Percentiles rank a stretch among this genome's conserved stretches.
Conservation (phyloP, 2,113 vertebrate species). For the Oenanthe melanoleuca region DNA sequence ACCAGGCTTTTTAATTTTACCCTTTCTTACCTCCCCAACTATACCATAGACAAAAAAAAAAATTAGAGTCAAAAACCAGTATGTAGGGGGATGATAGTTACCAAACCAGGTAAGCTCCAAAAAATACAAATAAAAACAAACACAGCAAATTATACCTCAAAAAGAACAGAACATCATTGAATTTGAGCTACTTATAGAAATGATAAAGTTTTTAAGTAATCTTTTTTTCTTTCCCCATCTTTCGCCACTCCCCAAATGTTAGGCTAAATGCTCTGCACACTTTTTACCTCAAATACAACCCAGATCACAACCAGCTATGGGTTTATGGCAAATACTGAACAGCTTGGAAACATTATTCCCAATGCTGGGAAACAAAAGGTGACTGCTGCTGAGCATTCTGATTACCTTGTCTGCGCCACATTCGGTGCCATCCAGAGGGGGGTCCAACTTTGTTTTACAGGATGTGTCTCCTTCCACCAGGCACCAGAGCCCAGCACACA, state of each 20-base stretch:
- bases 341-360: neutral
- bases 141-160: neutral
- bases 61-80: neutral
- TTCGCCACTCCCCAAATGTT: neutral
- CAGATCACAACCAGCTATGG: rapidly evolving
- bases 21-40: neutral
- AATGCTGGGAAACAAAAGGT: neutral
- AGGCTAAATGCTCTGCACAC: neutral
- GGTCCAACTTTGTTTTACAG: conserved; percentile 97
- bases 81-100: neutral
- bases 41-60: neutral
- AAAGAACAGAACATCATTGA: neutral
- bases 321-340: neutral
- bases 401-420: conserved; percentile 96
- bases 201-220: rapidly evolving
- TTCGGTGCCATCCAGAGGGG: conserved; percentile 95
- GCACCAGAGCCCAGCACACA: conserved; percentile 96
- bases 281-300: neutral
- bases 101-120: neutral
- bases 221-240: neutral
- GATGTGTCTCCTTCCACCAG: conserved; percentile 91
- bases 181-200: neutral
- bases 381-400: neutral
- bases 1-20: neutral
- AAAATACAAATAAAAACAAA: neutral